A percentile compares a stretch with the other conserved stretches of the same genome.
phyloP scores from a whole-genome alignment of 2,888 invertebrate species.

The Platynereis dumerilii region DNA sequence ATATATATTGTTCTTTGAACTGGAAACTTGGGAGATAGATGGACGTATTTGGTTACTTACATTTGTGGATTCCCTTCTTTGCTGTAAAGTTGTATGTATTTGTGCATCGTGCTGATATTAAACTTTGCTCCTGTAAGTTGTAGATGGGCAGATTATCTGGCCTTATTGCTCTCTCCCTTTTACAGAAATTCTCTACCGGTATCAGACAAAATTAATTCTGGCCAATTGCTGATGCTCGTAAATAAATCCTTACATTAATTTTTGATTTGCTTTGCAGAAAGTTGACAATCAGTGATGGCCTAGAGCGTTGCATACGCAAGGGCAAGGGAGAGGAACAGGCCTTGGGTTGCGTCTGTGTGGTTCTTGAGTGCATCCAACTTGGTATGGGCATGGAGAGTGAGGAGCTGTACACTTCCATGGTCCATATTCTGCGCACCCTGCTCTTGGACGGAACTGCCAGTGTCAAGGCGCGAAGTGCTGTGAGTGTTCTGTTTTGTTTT shows the following conservation, averaged over 20 bases:
- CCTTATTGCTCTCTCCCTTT: too few relatives aligned
- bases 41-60: too few relatives aligned
- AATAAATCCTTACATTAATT: background rate
- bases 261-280: conserved; percentile 48
- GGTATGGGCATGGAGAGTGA: conserved; percentile 72
- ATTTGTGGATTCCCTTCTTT: too few relatives aligned
- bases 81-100: too few relatives aligned
- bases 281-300: conserved; percentile 75
- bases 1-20: too few relatives aligned
- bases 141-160: too few relatives aligned
- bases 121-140: too few relatives aligned
- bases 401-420: conserved; percentile 74
- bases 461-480: conserved; percentile 74
- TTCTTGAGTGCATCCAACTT: conserved; percentile 83
- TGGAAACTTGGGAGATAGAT: too few relatives aligned
- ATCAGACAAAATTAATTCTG: too few relatives aligned
- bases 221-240: too few relatives aligned
- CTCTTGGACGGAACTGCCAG: conserved; percentile 79
- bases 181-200: too few relatives aligned
- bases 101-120: too few relatives aligned
- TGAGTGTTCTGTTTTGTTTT: conserved; percentile 31
- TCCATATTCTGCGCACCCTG: conserved; percentile 75
- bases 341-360: conserved; percentile 81
- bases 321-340: conserved; percentile 84
- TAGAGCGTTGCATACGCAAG: conserved; percentile 81